Evolutionary conservation across 23 tunicate genomes (phyloP).

Genomic region (Halocynthia aurantium): DNA sequence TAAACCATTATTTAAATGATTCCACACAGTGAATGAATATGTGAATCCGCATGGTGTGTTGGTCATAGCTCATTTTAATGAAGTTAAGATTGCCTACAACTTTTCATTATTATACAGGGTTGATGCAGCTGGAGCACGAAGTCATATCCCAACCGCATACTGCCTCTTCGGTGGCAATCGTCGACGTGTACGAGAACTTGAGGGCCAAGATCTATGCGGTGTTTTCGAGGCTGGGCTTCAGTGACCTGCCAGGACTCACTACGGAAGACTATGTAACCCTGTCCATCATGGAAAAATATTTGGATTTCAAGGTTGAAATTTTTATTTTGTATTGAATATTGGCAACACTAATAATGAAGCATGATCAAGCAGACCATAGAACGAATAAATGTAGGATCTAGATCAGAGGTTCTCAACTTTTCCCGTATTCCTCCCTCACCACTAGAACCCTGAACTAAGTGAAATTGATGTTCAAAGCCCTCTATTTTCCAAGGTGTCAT

Average conservation of each 20-base stretch:
- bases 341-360: background rate
- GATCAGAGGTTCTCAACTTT: no score
- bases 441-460: no score
- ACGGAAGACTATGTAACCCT: constrained; percentile 91
- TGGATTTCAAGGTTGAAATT: constrained; percentile 72
- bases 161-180: constrained; percentile 64
- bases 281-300: constrained; percentile 91
- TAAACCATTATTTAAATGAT: no score
- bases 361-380: background rate
- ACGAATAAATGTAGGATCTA: background rate
- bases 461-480: no score
- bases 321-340: background rate
- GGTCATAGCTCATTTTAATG: no score
- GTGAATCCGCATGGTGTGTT: no score
- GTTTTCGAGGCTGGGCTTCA: constrained; percentile 85
- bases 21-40: no score
- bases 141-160: constrained; percentile 51
- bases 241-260: constrained; percentile 90
- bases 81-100: no score
- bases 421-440: no score
- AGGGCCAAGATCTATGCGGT: constrained; percentile 80
- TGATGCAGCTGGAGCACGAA: constrained; percentile 43
- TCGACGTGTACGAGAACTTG: constrained; percentile 83
- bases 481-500: no score
- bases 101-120: constrained; percentile 19